Conservation (phyloP, 2,113 vertebrate genomes). For the Kryptolebias marmoratus region DNA sequence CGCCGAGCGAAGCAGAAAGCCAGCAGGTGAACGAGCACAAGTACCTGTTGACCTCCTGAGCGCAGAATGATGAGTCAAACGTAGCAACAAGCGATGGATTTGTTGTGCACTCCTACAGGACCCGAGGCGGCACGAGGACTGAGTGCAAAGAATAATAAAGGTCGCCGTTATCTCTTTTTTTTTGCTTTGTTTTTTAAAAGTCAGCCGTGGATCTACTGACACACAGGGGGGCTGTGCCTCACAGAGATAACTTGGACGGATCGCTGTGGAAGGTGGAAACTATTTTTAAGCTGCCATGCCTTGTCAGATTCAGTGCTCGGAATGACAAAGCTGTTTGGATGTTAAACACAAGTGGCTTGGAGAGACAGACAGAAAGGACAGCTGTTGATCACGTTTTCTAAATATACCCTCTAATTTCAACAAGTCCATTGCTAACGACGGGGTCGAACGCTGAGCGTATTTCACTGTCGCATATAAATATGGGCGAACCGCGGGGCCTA, state of each 20-base stretch:
- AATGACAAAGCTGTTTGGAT: conserved; percentile 6
- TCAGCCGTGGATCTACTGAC: no score
- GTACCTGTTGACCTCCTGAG: conserved; percentile 80
- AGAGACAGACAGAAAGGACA: conserved; percentile 1
- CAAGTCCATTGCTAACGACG: conserved; percentile 29
- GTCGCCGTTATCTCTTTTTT: no score
- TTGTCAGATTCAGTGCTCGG: conserved; percentile 12
- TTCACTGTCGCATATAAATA: conserved; percentile 57
- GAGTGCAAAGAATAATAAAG: conserved; percentile 8
- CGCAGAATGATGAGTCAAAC: conserved; percentile 38
- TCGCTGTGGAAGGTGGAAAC: background rate
- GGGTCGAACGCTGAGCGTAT: conserved; percentile 17
- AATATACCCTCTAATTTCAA: conserved; percentile 56
- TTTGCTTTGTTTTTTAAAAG: no score
- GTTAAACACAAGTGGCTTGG: conserved; percentile 3
- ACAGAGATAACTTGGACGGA: no score
- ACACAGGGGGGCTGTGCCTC: no score
- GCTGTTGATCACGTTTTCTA: conserved; percentile 56
- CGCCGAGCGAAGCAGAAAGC: conserved; percentile 44
- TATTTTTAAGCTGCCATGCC: conserved; percentile 32
- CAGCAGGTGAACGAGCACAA: conserved; percentile 76
- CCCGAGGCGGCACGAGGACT: background rate
- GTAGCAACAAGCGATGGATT: conserved; percentile 28
- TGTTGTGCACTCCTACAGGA: conserved; percentile 1
- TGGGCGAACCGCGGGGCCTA: conserved; percentile 38